phyloP scores from a whole-genome alignment of 2,797 vertebrate genomes.

The Sebastolobus alascanus region DNA sequence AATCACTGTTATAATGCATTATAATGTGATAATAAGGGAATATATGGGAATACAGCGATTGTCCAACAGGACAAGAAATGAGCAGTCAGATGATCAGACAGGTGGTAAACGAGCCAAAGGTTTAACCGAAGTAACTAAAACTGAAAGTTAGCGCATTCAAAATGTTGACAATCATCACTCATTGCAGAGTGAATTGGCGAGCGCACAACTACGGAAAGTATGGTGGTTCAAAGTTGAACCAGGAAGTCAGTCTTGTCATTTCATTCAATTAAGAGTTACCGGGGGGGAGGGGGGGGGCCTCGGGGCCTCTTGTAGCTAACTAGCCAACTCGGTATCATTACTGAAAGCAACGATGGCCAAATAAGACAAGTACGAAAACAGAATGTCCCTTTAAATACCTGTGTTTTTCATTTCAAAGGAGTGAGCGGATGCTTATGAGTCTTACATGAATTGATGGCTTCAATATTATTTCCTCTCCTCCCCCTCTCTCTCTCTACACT shows the following conservation, averaged over 20 bases:
- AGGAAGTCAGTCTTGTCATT: slow-evolving; percentile 6
- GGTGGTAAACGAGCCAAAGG: background rate
- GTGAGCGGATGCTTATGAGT: slow-evolving; percentile 51
- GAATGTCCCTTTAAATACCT: slow-evolving; percentile 29
- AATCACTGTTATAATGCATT: too few species aligned
- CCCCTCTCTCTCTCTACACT: slow-evolving; percentile 48
- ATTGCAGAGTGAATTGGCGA: background rate
- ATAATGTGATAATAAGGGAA: too few species aligned
- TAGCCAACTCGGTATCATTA: background rate
- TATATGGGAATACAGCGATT: background rate
- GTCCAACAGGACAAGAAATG: background rate
- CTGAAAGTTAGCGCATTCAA: background rate
- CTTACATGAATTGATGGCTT: slow-evolving; percentile 77
- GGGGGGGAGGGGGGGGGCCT: too few species aligned
- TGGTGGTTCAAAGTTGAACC: background rate
- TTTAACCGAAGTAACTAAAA: background rate
- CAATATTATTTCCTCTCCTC: slow-evolving; percentile 68
- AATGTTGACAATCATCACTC: background rate
- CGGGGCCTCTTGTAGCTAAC: background rate
- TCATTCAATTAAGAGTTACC: background rate
- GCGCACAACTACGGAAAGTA: background rate
- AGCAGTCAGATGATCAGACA: background rate
- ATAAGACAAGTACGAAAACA: slow-evolving; percentile 19
- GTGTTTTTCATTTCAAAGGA: slow-evolving; percentile 29
- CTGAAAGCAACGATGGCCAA: background rate